A percentile compares a stretch with the other conserved stretches of the same genome.
phyloP scores from a whole-genome alignment of 2,797 vertebrate species.

The Crocidura indochinensis region DNA sequence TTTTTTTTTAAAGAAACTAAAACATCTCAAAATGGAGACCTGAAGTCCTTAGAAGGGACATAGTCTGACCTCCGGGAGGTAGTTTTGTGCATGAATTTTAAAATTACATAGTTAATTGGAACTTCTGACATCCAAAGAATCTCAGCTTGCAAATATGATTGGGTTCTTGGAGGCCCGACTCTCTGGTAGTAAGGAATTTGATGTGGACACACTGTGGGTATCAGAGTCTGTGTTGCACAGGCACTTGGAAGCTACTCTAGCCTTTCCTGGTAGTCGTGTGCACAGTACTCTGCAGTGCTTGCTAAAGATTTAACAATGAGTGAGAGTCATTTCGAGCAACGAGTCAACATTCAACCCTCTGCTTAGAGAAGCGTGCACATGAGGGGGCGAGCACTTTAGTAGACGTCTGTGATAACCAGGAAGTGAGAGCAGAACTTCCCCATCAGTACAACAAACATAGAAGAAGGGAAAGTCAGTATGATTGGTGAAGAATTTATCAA shows the following conservation, averaged over 20 bases:
- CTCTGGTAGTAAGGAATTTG: constrained; percentile 54
- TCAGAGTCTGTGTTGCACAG: no score
- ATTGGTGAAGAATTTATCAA: constrained; percentile 37
- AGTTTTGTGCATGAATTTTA: constrained; percentile 92
- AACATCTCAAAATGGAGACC: constrained; percentile 91
- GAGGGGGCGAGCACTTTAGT: neutral
- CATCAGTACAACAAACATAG: constrained; percentile 44
- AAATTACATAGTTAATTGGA: constrained; percentile 76
- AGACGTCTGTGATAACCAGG: constrained; percentile 25
- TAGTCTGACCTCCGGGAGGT: constrained; percentile 93
- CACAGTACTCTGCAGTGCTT: neutral
- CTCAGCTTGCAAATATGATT: constrained; percentile 81
- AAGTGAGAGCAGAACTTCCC: constrained; percentile 57
- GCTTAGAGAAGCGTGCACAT: constrained; percentile 49
- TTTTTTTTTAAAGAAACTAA: constrained; percentile 83
- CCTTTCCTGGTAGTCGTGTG: neutral
- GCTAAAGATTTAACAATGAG: constrained; percentile 68
- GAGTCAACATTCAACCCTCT: constrained; percentile 59
- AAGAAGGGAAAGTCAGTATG: constrained; percentile 47
- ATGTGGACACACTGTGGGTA: neutral
- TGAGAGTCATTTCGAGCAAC: constrained; percentile 13
- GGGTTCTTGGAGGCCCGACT: constrained; percentile 41
- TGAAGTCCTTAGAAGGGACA: constrained; percentile 93
- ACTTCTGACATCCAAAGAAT: constrained; percentile 62
- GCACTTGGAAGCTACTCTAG: neutral